Base-by-base conservation (phyloP, 2,113 vertebrate species). In the Hydropotes inermis region DNA sequence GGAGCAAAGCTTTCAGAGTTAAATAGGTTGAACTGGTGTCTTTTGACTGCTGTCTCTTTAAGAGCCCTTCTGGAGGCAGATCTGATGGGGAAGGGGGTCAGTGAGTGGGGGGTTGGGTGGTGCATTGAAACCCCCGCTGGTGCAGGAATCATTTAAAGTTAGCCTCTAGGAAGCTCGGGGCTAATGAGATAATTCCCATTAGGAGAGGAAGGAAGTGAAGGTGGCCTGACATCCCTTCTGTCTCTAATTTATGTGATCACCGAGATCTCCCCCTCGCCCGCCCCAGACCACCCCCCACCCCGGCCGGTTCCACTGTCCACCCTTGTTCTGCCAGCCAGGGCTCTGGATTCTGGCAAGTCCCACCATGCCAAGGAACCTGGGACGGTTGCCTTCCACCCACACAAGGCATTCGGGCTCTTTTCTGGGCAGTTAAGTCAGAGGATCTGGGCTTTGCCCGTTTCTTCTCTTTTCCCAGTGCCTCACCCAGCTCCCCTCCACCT, bases 171-270 rank as follows among this genome's bases (percentile, higher is more conserved):
- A 97, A 92, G 91, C 97, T 96, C 1, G 2, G 93, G 95, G 96
- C 97, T 98, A 97, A 97, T 97, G 97, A 97, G 98, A 98, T 98
- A 98, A 98, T 98, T 98, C 96, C 95, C 95, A 97, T 97, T 97
- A 98, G 95, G 94, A 74, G 84, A 97, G 97, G 97, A 98, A 98
- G 97, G 97, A 96, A 95, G 81, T 90, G 96, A 96, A 98, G 96
- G 98, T 97, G 89, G 61, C 96, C 94, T 95, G 97, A 96, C 97
- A 97, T 97, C 96, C 96, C 96, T 87, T 98, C 96, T 98, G 97
- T 95, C 98, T 97, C 95, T 98, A 95, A 98, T 98, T 98, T 98
- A 94, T 97, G 70, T 94, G 97, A 97, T 96, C 97, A 95, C 93
- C 19, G 97, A 97, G 93, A 50, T 96, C 83, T 87, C 83, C 96